Evolutionary conservation across 2,888 invertebrate genomes (phyloP).

Genomic region (Eulithis prunata): DNA sequence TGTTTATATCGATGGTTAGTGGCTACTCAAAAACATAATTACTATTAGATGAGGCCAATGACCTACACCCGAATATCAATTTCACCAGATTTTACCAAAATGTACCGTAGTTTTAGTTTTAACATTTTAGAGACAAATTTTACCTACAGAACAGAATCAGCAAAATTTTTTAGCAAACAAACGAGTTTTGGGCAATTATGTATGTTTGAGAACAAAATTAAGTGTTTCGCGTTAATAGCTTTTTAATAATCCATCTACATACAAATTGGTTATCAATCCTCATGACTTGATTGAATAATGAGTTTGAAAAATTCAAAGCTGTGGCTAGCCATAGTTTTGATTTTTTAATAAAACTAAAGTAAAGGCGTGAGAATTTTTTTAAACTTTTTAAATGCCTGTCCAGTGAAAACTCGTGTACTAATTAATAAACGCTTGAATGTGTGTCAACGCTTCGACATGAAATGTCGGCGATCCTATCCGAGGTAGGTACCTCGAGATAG

Average conservation of each 20-base stretch:
- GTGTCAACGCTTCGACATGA: slow-evolving; percentile 55
- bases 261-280: slow-evolving; percentile 19
- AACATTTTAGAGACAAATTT: slow-evolving; percentile 11
- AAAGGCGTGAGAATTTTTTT: not conserved
- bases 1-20: slow-evolving; percentile 53
- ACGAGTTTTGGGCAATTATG: slow-evolving; percentile 24
- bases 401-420: slow-evolving; percentile 56
- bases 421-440: slow-evolving; percentile 68
- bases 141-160: slow-evolving; percentile 7
- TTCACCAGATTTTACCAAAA: slow-evolving; percentile 12
- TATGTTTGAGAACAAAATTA: slow-evolving; percentile 26
- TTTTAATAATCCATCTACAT: slow-evolving; percentile 43
- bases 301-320: not conserved
- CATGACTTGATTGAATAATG: slow-evolving; percentile 14
- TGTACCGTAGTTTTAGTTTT: slow-evolving; percentile 9
- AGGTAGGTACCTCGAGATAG: slow-evolving; percentile 55
- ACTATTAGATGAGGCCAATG: slow-evolving; percentile 53
- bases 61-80: slow-evolving; percentile 45
- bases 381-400: slow-evolving; percentile 17
- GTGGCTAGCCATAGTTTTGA: too few relatives aligned
- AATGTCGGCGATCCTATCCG: slow-evolving; percentile 59
- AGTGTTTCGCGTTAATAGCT: slow-evolving; percentile 18
- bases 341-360: too few relatives aligned
- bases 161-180: slow-evolving; percentile 13
- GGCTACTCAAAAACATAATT: slow-evolving; percentile 55